Evolutionary conservation across 2,113 vertebrate genomes (phyloP).

Genomic region (Machaerirhynchus nigripectus): DNA sequence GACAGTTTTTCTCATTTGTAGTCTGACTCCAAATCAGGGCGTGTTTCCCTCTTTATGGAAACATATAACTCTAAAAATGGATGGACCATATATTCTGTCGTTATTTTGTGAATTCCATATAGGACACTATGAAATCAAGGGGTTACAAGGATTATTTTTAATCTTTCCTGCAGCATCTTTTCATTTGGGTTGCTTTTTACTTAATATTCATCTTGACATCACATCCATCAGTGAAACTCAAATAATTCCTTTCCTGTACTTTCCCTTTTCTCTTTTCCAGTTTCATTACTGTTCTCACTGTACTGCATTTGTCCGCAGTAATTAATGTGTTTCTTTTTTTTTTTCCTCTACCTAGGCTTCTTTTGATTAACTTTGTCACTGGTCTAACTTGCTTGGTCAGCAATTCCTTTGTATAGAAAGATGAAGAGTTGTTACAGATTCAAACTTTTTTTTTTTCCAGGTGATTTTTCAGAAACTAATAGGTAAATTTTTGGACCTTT

Average conservation of each 20-base stretch:
- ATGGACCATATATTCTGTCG: neutral
- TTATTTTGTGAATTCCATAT: neutral
- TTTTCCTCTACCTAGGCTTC: neutral
- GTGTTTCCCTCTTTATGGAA: neutral
- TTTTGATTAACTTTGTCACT: neutral
- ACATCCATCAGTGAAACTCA: neutral
- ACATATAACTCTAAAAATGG: neutral
- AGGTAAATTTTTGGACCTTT: neutral
- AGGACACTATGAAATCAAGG: neutral
- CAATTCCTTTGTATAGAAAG: neutral
- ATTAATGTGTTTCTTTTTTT: neutral
- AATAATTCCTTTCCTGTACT: neutral
- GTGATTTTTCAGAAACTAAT: neutral
- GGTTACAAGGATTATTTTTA: neutral
- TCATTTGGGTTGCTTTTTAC: neutral
- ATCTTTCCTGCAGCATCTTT: neutral
- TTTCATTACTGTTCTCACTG: neutral
- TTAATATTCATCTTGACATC: neutral
- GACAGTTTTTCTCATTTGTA: neutral
- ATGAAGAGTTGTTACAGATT: neutral
- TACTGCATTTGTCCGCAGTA: neutral
- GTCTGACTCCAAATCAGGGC: neutral
- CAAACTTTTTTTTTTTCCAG: neutral
- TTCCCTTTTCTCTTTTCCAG: neutral
- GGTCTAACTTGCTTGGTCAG: neutral